Evolutionary conservation across 23 tunicate species (phyloP), one percentile per base, ranked within the genome.

Genomic region (Clavelina lepadiformis): DNA sequence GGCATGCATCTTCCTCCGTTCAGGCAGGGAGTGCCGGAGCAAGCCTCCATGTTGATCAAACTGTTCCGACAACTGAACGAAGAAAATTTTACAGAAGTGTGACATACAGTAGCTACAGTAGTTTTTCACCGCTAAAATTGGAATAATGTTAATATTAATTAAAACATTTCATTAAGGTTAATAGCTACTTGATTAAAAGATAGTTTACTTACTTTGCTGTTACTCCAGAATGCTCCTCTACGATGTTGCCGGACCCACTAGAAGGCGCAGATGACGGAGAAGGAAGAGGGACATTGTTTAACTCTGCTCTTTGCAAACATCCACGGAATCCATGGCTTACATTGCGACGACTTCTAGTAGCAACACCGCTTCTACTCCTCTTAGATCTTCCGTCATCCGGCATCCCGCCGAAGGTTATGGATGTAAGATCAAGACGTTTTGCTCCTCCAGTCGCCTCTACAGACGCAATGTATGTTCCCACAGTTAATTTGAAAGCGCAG

Each of bases 1-100:
- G 77, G 77, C 28, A 69, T 2, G 28, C 85, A 79, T 2, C 36
- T 27, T 2, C 85, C 85, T 1, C 77, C 77, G 33, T 79, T 79
- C 6, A 33, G 11, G 36, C 85, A 79, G 4, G 77, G 85, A 3
- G 21, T 5, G 3, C 20, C 11, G 3, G 44, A n/a, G 31, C 83
- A 77, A 7, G 74, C 83, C 25, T 55, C 74, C 83, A 77, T 77
- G 20, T 56, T 30, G 26, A 77, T 55, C 6, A 67, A 22, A n/a
- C 36, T 41, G n/a, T 56, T 56, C 4, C 4, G 6, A 38, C 83
- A 77, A 3, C 83, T 77, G 58, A 57, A 57, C 54, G n/a, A n/a
- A n/a, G n/a, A n/a, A n/a, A n/a, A n/a, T n/a, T n/a, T n/a, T n/a
- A n/a, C n/a, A n/a, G n/a, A n/a, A n/a, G n/a, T n/a, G n/a, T n/a